These are phyloP conservation scores for Eudasyphora cyanicolor DNA, from an alignment of 2,888 invertebrate species.

Conservation along the genomic window DNA sequence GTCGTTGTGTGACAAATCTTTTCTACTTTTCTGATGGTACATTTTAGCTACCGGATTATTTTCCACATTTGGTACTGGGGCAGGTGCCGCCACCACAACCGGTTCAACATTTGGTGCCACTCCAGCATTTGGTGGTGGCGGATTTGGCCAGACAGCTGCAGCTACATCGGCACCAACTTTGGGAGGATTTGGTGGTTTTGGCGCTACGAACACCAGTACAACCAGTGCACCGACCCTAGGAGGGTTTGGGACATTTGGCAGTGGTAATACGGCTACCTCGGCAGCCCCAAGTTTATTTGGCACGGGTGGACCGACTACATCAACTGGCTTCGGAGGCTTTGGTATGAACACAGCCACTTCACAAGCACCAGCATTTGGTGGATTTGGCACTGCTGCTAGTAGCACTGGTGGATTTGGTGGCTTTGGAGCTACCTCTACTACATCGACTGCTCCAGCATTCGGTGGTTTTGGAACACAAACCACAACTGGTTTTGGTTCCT, in stretches of 20 bases:
- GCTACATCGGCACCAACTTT: conserved; percentile 71
- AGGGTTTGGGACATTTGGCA: conserved; percentile 78
- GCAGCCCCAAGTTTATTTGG: conserved; percentile 72
- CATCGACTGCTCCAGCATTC: conserved; percentile 78
- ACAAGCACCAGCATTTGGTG: conserved; percentile 80
- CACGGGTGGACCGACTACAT: conserved; percentile 76
- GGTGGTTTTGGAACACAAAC: conserved; percentile 80
- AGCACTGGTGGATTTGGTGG: conserved; percentile 77
- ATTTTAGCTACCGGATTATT: conserved; percentile 74
- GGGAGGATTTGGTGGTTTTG: conserved; percentile 75
- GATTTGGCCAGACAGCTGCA: conserved; percentile 70
- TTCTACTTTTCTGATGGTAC: conserved; percentile 60
- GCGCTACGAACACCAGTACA: conserved; percentile 62
- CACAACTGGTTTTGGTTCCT: conserved; percentile 78
- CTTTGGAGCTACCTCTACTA: conserved; percentile 77
- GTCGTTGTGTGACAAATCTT: conserved; percentile 18
- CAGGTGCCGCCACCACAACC: conserved; percentile 49
- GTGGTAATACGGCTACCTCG: conserved; percentile 45
- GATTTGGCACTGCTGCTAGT: conserved; percentile 77
- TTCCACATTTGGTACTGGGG: conserved; percentile 69
- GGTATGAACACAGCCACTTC: conserved; percentile 74
- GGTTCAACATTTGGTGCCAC: conserved; percentile 54
- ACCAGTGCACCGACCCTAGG: conserved; percentile 69
- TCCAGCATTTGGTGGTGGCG: conserved; percentile 70
- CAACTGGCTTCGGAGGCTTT: conserved; percentile 73